Percentiles rank a stretch among this genome's conserved stretches.
Evolutionary conservation across 2,113 vertebrate genomes (phyloP).

Genomic region (Falcunculus frontatus): DNA sequence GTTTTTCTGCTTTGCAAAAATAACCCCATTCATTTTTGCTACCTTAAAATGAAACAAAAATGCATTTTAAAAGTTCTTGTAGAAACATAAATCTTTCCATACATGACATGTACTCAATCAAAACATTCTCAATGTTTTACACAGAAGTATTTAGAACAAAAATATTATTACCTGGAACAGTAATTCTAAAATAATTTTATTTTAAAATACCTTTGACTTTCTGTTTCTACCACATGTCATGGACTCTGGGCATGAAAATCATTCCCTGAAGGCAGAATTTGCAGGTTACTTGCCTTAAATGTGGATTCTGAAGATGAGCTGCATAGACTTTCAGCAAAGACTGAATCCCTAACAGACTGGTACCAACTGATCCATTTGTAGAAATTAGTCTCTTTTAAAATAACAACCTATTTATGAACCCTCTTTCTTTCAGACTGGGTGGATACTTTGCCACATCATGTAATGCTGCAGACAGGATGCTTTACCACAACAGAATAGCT

Average conservation of each 20-base stretch:
- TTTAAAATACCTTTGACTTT: background rate
- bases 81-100: background rate
- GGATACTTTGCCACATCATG: background rate
- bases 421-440: background rate
- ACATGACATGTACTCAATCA: accelerated
- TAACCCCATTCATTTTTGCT: background rate
- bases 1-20: background rate
- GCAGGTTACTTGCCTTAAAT: background rate
- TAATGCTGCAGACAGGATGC: background rate
- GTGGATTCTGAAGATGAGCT: background rate
- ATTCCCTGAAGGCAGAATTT: background rate
- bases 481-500: background rate
- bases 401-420: background rate
- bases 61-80: background rate
- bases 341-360: background rate
- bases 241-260: background rate
- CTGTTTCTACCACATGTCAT: background rate
- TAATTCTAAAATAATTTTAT: background rate
- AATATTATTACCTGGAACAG: background rate
- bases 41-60: background rate
- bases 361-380: background rate
- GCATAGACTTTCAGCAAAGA: background rate
- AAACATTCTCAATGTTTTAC: background rate
- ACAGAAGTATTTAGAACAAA: background rate
- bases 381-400: background rate